phyloP scores from a whole-genome alignment of 2,888 invertebrate genomes.

The Gonocerus acuteangulatus region DNA sequence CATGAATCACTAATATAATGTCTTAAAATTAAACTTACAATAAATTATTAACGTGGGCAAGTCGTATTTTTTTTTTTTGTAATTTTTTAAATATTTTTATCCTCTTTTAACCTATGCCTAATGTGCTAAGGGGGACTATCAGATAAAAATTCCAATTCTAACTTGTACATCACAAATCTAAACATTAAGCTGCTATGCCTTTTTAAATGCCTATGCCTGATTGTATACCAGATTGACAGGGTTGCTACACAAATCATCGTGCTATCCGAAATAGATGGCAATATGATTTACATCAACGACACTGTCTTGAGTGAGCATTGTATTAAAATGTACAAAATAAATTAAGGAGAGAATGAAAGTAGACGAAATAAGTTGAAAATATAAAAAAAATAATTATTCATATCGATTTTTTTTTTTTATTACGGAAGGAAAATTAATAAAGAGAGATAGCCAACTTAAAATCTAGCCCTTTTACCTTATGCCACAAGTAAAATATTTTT shows the following conservation, averaged over 20 bases:
- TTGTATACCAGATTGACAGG: constrained; percentile 17
- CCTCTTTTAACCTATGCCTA: constrained; percentile 30
- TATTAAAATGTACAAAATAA: not conserved
- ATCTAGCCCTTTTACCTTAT: constrained; percentile 1
- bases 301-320: constrained; percentile 1
- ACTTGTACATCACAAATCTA: constrained; percentile 27
- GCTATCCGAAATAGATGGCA: constrained; percentile 10
- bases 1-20: constrained; percentile 35
- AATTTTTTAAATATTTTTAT: constrained; percentile 10
- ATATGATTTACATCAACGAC: constrained; percentile 19
- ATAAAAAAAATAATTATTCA: too few species aligned
- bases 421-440: too few species aligned
- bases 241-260: constrained; percentile 12
- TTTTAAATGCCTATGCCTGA: constrained; percentile 28
- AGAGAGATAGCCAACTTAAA: not conserved
- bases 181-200: constrained; percentile 29
- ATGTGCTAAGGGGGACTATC: constrained; percentile 33
- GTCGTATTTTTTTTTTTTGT: constrained; percentile 29
- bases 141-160: constrained; percentile 28
- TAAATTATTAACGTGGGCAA: constrained; percentile 36
- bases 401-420: too few species aligned
- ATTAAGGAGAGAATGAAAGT: not conserved
- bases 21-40: constrained; percentile 37
- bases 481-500: not conserved
- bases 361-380: not conserved